Percentiles rank a stretch among this genome's conserved stretches.
phyloP scores from a whole-genome alignment of 2,888 invertebrate genomes.

The Caenorhabditis plicata region DNA sequence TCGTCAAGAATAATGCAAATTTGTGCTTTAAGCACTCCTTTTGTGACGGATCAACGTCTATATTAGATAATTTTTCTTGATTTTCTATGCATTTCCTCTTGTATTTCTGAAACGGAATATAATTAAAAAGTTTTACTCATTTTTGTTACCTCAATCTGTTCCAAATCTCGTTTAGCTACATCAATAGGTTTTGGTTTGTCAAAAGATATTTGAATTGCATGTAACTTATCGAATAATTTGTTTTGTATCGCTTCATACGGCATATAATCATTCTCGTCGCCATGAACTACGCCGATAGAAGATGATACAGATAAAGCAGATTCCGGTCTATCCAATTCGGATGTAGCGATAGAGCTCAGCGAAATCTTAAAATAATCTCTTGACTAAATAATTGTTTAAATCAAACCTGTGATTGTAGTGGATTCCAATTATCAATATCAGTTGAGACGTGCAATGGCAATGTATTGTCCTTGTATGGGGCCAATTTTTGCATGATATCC shows the following conservation, averaged over 20 bases:
- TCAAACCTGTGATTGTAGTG: constrained; percentile 46
- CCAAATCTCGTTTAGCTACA: constrained; percentile 25
- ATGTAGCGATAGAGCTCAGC: constrained; percentile 46
- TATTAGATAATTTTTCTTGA: constrained; percentile 18
- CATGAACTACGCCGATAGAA: constrained; percentile 29
- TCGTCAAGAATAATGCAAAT: constrained; percentile 17
- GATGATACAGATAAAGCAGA: constrained; percentile 47
- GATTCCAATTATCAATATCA: constrained; percentile 26
- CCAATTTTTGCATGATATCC: constrained; percentile 34
- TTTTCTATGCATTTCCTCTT: constrained; percentile 17
- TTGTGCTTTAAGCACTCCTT: constrained; percentile 31
- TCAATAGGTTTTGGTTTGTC: constrained; percentile 35
- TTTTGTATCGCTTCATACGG: constrained; percentile 28
- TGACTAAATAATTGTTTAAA: neutral
- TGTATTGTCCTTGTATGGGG: constrained; percentile 33
- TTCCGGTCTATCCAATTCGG: constrained; percentile 46
- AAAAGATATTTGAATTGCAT: constrained; percentile 28
- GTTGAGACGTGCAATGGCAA: constrained; percentile 45
- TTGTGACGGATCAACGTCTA: constrained; percentile 29
- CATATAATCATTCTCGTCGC: constrained; percentile 19
- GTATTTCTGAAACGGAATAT: constrained; percentile 11
- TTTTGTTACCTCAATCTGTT: constrained; percentile 21
- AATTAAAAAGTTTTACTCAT: neutral
- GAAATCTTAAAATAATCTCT: constrained; percentile 38
- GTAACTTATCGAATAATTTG: constrained; percentile 26